Percentiles rank a stretch among this genome's conserved stretches.
Conservation (phyloP, 2,888 invertebrate genomes). For the Sphinx pinastri region DNA sequence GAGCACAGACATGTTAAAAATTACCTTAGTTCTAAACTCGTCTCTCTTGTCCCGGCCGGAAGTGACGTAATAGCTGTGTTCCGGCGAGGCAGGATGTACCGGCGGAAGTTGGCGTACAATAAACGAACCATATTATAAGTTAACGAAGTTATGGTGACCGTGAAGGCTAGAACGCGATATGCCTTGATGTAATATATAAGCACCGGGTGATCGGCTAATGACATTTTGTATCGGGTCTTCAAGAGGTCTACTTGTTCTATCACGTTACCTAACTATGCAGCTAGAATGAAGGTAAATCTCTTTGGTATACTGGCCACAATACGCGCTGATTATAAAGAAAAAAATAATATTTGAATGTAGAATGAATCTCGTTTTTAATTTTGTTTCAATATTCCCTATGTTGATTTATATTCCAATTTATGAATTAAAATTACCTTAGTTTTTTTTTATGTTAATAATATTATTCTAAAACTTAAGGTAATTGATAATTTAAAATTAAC, state of each 20-base stretch:
- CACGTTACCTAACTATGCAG: background rate
- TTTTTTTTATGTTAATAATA: too few relatives aligned
- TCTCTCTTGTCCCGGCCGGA: constrained; percentile 35
- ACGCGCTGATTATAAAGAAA: background rate
- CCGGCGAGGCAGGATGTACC: constrained; percentile 50
- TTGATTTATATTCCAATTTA: too few relatives aligned
- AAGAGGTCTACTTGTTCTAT: background rate
- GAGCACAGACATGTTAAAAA: constrained; percentile 1
- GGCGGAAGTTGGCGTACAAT: constrained; percentile 39
- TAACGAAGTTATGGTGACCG: constrained; percentile 37
- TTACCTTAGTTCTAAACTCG: constrained; percentile 36
- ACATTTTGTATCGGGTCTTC: background rate
- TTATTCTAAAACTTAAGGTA: too few relatives aligned
- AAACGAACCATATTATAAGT: constrained; percentile 43
- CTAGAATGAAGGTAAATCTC: background rate
- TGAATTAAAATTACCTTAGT: too few relatives aligned
- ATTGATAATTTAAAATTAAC: too few relatives aligned
- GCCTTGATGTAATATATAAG: constrained; percentile 5
- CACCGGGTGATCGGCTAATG: background rate
- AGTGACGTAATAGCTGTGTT: constrained; percentile 52
- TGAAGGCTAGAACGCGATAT: background rate
- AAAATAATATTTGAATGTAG: background rate
- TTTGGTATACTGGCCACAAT: background rate
- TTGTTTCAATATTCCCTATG: too few relatives aligned
- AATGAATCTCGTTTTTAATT: background rate